Percentiles rank a stretch among this genome's conserved stretches.
phyloP scores from a whole-genome alignment of 1,140 invertebrate species.

The Batillaria attramentaria region DNA sequence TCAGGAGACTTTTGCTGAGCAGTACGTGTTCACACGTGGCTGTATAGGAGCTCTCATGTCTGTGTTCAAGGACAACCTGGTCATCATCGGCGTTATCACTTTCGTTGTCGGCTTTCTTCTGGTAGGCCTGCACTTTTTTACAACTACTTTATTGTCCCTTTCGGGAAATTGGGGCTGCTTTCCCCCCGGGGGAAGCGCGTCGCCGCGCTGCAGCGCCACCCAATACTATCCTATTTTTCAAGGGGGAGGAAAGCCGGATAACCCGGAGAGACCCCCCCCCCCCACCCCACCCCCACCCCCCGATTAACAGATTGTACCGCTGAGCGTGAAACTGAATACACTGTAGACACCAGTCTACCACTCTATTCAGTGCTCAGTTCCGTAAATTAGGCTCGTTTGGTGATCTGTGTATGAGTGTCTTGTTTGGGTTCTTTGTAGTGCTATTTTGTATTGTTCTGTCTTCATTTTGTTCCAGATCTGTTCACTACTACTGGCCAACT shows the following conservation, averaged over 20 bases:
- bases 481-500: slow-evolving; percentile 33
- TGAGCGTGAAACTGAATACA: background rate
- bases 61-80: slow-evolving; percentile 39
- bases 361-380: no score
- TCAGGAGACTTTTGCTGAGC: slow-evolving; percentile 32
- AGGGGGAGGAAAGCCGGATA: background rate
- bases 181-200: no score
- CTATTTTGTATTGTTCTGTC: background rate
- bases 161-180: no score
- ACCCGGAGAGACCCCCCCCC: background rate
- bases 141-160: no score
- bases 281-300: background rate
- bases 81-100: slow-evolving; percentile 39
- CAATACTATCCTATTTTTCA: no score
- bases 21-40: slow-evolving; percentile 31
- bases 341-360: no score
- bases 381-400: background rate
- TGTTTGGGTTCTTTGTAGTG: background rate
- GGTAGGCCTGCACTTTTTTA: slow-evolving; percentile 15
- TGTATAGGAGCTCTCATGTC: slow-evolving; percentile 38
- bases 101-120: slow-evolving; percentile 38
- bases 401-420: background rate
- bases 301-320: background rate
- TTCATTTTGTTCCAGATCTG: slow-evolving; percentile 28
- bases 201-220: no score